A percentile compares a stretch with the other conserved stretches of the same genome.
Conservation (phyloP, 1,140 invertebrate species). For the Laupala kohalensis region DNA sequence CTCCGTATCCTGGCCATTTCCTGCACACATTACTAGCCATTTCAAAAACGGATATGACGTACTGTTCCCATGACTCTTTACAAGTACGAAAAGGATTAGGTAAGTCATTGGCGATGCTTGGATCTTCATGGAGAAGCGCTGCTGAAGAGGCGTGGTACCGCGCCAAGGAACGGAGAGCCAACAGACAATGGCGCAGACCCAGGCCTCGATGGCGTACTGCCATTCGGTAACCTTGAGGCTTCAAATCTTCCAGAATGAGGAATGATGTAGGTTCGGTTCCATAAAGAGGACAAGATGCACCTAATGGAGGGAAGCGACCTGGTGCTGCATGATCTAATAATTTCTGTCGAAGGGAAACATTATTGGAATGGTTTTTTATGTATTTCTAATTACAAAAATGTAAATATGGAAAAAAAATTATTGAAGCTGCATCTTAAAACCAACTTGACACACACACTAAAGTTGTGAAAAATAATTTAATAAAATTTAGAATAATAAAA, state of each 20-base stretch:
- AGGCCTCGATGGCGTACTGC: constrained; percentile 47
- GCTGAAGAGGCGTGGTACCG: constrained; percentile 52
- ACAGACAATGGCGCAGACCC: constrained; percentile 36
- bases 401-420: no score
- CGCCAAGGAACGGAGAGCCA: constrained; percentile 31
- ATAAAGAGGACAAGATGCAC: background rate
- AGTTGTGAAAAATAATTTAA: no score
- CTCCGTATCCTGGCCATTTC: background rate
- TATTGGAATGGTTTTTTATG: no score
- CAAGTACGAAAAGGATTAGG: no score
- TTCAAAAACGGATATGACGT: background rate
- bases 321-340: background rate
- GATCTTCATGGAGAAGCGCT: constrained; percentile 42
- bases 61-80: background rate
- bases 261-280: background rate
- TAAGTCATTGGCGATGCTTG: constrained; percentile 17
- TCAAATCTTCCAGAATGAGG: constrained; percentile 48
- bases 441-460: no score
- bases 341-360: no score
- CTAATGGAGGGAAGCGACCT: background rate
- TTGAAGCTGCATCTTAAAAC: no score
- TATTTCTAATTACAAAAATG: no score
- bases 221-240: constrained; percentile 45
- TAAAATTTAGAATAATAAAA: no score
- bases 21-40: background rate